These are phyloP conservation scores for Peromyscus melanophrys DNA, from an alignment of 2,797 vertebrate species.

Conservation along the genomic window DNA sequence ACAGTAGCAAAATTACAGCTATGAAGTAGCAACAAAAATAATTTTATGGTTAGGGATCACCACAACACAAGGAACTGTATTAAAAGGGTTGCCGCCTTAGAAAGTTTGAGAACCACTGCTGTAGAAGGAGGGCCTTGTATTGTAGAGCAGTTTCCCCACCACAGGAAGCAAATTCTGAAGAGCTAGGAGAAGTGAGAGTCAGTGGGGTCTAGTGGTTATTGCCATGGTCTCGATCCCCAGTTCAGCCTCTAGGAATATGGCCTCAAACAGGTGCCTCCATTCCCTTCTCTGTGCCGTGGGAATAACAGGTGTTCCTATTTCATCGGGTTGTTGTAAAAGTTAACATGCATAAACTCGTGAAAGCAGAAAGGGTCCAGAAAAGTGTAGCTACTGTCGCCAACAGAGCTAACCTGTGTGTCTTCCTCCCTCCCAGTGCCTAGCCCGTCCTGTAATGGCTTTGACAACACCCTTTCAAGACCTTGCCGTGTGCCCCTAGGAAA, in stretches of 20 bases:
- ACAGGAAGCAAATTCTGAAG: rapidly evolving
- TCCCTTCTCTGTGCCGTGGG: background rate
- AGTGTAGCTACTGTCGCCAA: background rate
- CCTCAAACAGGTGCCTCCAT: background rate
- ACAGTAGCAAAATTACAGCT: background rate
- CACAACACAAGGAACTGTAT: background rate
- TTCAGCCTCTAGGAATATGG: background rate
- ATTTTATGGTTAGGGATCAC: background rate
- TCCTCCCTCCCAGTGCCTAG: slow-evolving; percentile 88
- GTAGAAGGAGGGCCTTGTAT: background rate
- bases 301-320: background rate
- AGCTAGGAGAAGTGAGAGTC: background rate
- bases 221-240: background rate
- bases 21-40: no score
- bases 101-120: background rate
- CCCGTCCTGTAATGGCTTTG: slow-evolving; percentile 90
- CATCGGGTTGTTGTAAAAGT: rapidly evolving
- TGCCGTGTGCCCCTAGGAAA: slow-evolving; percentile 88
- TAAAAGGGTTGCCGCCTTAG: background rate
- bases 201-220: rapidly evolving
- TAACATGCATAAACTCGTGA: background rate
- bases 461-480: slow-evolving; percentile 89
- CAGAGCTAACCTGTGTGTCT: slow-evolving; percentile 62
- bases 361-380: rapidly evolving
- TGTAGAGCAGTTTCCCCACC: background rate